These are phyloP conservation scores for Netelia fuscicornis DNA, from an alignment of 2,888 invertebrate genomes.

Conservation along the genomic window DNA sequence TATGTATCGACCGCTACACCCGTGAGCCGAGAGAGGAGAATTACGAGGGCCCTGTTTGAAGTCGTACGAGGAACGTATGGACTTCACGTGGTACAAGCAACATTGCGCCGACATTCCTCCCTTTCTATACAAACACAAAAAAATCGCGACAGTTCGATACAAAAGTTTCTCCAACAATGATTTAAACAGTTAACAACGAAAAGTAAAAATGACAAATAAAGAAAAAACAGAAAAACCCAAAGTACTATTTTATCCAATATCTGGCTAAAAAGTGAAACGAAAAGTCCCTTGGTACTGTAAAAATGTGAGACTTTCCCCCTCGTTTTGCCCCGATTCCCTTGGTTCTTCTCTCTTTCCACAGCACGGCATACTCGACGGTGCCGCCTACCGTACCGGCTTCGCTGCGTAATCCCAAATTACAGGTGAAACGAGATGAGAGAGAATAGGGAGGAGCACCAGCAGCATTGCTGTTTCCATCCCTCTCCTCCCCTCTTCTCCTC, in stretches of 20 bases:
- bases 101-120: not conserved
- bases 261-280: not conserved
- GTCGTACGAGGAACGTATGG: not conserved
- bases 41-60: slow-evolving; percentile 10
- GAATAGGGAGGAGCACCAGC: slow-evolving; percentile 48
- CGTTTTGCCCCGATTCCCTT: not conserved
- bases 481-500: slow-evolving; percentile 3
- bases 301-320: slow-evolving; percentile 4
- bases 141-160: not conserved
- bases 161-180: too few species aligned
- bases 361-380: slow-evolving; percentile 12
- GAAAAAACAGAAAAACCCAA: not conserved
- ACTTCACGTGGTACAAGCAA: not conserved
- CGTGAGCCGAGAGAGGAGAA: slow-evolving; percentile 4
- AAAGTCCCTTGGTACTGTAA: not conserved
- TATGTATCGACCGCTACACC: not conserved
- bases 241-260: not conserved
- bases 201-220: too few species aligned
- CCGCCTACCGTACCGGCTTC: slow-evolving; percentile 56
- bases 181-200: too few species aligned
- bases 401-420: slow-evolving; percentile 67
- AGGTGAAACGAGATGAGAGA: slow-evolving; percentile 58
- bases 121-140: not conserved
- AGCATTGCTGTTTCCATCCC: slow-evolving; percentile 46
- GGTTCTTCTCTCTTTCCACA: slow-evolving; percentile 31